Conservation (phyloP, 2,797 vertebrate species). For the Cirrhinus mrigala region DNA sequence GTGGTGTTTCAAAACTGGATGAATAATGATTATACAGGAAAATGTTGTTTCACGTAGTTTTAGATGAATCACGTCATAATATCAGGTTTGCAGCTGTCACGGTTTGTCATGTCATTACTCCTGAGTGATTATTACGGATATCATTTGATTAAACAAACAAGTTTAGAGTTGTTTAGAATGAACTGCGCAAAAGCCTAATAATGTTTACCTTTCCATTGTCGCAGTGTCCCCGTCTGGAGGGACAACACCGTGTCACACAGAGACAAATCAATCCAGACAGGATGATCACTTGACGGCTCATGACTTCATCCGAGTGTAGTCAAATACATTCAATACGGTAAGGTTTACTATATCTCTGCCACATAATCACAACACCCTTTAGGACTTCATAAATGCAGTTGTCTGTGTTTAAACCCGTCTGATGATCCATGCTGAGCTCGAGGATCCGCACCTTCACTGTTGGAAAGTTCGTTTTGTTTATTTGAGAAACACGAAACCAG, state of each 20-base stretch:
- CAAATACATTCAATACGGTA: conserved; percentile 16
- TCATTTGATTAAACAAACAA: neutral
- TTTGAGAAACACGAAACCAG: neutral
- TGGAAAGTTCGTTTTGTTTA: neutral
- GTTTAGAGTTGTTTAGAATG: neutral
- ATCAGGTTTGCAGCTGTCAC: neutral
- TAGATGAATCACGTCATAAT: neutral
- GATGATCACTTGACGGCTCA: conserved; percentile 44
- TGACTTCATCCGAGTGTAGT: conserved; percentile 18
- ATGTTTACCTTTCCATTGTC: conserved; percentile 76
- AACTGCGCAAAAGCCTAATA: neutral
- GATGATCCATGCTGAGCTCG: neutral
- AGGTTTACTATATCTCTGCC: conserved; percentile 24
- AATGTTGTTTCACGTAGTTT: neutral
- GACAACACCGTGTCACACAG: conserved; percentile 43
- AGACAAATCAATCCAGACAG: conserved; percentile 68
- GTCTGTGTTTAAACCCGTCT: neutral
- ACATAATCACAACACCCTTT: neutral
- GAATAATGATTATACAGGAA: neutral
- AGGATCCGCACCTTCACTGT: neutral
- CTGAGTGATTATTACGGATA: neutral
- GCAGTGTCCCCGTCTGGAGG: conserved; percentile 59
- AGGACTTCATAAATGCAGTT: neutral
- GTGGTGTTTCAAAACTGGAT: neutral
- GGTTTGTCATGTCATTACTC: neutral